Base-by-base conservation (phyloP, 1,140 invertebrate species). In the Drosophila kepulauana region DNA sequence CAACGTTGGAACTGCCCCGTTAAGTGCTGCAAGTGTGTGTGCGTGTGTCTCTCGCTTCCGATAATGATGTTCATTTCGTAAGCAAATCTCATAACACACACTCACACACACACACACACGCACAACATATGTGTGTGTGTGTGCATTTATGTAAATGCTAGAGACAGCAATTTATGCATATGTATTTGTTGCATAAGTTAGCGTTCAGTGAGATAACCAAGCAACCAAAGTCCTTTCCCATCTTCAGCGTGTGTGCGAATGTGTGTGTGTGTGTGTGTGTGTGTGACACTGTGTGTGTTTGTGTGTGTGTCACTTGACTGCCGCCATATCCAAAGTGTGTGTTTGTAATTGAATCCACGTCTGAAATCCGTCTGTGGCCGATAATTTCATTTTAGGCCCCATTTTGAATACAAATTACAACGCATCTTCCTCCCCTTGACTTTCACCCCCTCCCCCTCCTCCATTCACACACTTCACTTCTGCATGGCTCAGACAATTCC, bases 331-430 rank as follows among this genome's bases (percentile, higher is more conserved):
- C 82, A 70, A 59, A 77, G 63, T 79, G 67, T 77, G 69, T 70
- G 20, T 69, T 88, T 81, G 84, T 89, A 88, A 88, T 88, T 84
- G 81, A 88, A 88, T 88, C 84, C 84, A 88, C 84, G 85, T 89
- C 85, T 84, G 84, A 84, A 84, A 84, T 88, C 81, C 87, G 84
- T 87, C 84, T 88, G 77, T 87, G 85, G 74, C 84, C 78, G 81
- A 89, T 89, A 88, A 88, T 88, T 88, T 88, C 78, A 88, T 88
- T 88, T 87, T 61, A 69, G 65, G 51, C 59, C 45, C 66, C 69
- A 88, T 84, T 82, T 82, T 82, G 84, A 88, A 80, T 88, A 88
- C 84, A 87, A 87, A 87, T 88, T 88, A 78, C 58, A 74, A 28
- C 56, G 3, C 43, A 43, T 16, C 41, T 41, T 1, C 25, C 7